Base-by-base conservation (phyloP, 2,113 vertebrate genomes). In the Strigops habroptila region DNA sequence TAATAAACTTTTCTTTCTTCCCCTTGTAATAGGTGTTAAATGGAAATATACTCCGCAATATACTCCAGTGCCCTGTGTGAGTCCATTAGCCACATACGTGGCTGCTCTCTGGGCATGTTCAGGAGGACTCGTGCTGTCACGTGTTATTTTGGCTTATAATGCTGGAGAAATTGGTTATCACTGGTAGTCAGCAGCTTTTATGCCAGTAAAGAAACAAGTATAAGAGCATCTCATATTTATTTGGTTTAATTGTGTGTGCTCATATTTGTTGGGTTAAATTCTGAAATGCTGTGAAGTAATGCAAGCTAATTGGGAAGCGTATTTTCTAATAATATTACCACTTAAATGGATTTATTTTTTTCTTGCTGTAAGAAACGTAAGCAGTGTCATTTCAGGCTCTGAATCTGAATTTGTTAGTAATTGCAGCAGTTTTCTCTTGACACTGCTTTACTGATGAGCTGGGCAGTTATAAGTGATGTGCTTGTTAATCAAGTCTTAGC, bases 1-100 rank as follows among this genome's bases (percentile, higher is more conserved):
- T 89, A 93, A 95, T 93, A 96, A 96, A 94, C 81, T 96, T 97
- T 59, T 73, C 71, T 84, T 93, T 83, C 92, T 86, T 95, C 80
- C 68, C 57, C 86, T 79, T 89, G 91, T 93, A 73, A 88, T 86
- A 96, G 93, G 94, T 96, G 96, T 97, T 97, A 97, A 97, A 93
- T 97, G 91, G 93, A 91, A 97, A 94, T 81, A 64, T 23, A 3
- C 68, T 75, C 63, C 91, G 55, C 71, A 84, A 9, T 95, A 94
- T 94, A 95, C 96, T 96, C 96, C 94, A 68, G 95, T 95, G 96
- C 94, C 88, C 93, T 80, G 88, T 37, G 4, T 85, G 91, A 93
- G 96, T 95, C 95, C 94, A 86, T 97, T 93, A 97, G 92, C 93
- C 83, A 69, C 17, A 49, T 53, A 9, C 9, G 5, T 0, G 24